Evolutionary conservation across 2,113 vertebrate species (phyloP).

Genomic region (Parus major): DNA sequence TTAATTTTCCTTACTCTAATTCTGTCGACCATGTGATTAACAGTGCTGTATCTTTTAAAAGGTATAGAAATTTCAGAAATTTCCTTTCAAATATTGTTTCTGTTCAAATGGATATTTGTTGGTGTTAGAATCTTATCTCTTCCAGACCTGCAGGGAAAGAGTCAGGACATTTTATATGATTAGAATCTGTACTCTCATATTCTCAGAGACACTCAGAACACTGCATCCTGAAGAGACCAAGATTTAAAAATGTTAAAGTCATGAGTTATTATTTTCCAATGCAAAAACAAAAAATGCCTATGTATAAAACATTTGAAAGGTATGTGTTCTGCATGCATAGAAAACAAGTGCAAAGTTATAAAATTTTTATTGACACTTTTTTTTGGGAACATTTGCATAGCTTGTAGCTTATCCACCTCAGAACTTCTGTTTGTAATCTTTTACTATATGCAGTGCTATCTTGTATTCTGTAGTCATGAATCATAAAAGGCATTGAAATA

Average conservation of each 20-base stretch:
- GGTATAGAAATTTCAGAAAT: not conserved
- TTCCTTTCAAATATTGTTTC: not conserved
- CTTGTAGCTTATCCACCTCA: not conserved
- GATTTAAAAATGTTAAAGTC: not conserved
- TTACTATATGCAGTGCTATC: not conserved
- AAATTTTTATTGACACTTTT: not conserved
- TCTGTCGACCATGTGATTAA: not conserved
- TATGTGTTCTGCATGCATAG: not conserved
- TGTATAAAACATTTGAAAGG: not conserved
- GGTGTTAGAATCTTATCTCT: not conserved
- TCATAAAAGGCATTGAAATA: not conserved
- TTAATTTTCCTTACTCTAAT: not conserved
- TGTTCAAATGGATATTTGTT: not conserved
- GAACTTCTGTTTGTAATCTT: not conserved
- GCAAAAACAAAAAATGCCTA: not conserved
- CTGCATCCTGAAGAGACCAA: not conserved
- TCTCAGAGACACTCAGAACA: not conserved
- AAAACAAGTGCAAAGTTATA: not conserved
- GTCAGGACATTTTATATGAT: not conserved
- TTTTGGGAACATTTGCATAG: not conserved
- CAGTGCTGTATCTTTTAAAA: not conserved
- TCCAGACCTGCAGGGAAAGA: not conserved
- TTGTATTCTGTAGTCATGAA: not conserved
- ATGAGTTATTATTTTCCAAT: not conserved
- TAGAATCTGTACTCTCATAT: not conserved